phyloP scores from a whole-genome alignment of 2,888 invertebrate genomes.

The Eupithecia inturbata region DNA sequence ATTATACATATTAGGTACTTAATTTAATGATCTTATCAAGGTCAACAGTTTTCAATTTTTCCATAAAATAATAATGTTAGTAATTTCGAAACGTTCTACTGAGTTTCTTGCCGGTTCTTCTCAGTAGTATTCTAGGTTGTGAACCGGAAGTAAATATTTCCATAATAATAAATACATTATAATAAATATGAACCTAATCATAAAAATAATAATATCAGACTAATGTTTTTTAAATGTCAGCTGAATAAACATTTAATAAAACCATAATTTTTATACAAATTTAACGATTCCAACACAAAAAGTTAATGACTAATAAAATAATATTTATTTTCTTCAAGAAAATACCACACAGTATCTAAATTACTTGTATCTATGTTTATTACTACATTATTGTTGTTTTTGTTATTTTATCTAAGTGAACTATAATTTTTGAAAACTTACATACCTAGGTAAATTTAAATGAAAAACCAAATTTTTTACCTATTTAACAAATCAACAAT shows the following conservation, averaged over 20 bases:
- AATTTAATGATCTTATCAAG: background rate
- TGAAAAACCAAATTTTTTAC: background rate
- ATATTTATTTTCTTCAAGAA: background rate
- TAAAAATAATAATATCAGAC: background rate
- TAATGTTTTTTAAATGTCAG: background rate
- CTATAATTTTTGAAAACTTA: background rate
- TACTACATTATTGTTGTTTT: background rate
- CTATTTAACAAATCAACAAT: background rate
- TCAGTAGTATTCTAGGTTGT: conserved; percentile 69
- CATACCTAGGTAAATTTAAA: too few species aligned
- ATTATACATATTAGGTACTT: background rate
- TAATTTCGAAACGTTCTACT: conserved; percentile 47
- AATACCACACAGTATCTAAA: conserved; percentile 5
- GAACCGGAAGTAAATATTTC: conserved; percentile 65
- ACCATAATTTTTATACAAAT: background rate
- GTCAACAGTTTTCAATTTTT: background rate
- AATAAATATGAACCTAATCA: background rate
- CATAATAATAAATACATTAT: conserved; percentile 17
- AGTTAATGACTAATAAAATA: background rate
- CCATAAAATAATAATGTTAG: background rate
- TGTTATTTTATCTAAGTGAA: background rate
- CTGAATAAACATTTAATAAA: background rate
- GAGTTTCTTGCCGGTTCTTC: conserved; percentile 82
- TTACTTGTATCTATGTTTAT: background rate
- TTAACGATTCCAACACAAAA: background rate